These are phyloP conservation scores for Caranx melampygus DNA, from an alignment of 2,113 vertebrate species.

Conservation along the genomic window DNA sequence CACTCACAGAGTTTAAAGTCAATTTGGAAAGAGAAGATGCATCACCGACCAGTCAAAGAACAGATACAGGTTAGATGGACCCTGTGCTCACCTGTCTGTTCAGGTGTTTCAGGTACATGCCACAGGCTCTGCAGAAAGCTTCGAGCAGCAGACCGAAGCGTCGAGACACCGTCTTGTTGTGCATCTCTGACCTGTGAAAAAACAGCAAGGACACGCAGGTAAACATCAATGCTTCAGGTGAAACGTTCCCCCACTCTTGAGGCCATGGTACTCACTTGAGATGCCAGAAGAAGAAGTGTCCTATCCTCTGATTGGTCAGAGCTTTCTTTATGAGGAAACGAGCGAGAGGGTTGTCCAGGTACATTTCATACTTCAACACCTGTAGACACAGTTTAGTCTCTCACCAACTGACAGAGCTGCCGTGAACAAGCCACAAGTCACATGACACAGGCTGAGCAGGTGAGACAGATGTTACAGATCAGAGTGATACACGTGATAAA, in stretches of 20 bases:
- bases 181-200: constrained; percentile 93
- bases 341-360: constrained; percentile 95
- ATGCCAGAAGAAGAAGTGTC: constrained; percentile 99
- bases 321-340: constrained; percentile 96
- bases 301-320: constrained; percentile 96
- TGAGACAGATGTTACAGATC: too few species aligned
- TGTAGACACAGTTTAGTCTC: constrained; percentile 50
- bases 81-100: constrained; percentile 89
- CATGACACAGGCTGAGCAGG: too few species aligned
- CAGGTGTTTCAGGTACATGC: constrained; percentile 97
- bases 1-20: too few species aligned
- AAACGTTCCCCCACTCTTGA: background rate
- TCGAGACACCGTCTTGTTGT: constrained; percentile 96
- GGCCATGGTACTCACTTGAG: constrained; percentile 88
- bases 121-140: constrained; percentile 94
- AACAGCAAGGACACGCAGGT: background rate
- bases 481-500: too few species aligned
- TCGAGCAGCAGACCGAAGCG: constrained; percentile 95
- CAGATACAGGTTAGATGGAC: too few species aligned
- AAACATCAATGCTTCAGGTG: too few species aligned
- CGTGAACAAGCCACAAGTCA: too few species aligned
- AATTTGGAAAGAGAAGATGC: background rate
- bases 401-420: too few species aligned
- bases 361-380: constrained; percentile 97
- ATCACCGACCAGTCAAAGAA: background rate